Percentiles rank a stretch among this genome's conserved stretches.
phyloP scores from a whole-genome alignment of 1,140 invertebrate species.

The Drosophila oshimai region DNA sequence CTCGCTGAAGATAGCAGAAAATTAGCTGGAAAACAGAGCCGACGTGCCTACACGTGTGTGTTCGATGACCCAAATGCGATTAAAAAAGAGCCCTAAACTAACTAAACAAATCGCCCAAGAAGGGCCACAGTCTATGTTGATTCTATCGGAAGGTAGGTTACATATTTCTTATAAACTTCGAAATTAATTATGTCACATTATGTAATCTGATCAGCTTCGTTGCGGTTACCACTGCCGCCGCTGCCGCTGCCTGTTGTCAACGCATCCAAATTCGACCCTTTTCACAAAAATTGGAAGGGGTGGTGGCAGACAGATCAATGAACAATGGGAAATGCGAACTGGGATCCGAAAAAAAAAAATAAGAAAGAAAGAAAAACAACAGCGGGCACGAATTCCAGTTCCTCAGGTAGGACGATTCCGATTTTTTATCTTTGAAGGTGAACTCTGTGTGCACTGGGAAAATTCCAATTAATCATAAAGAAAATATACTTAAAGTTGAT shows the following conservation, averaged over 20 bases:
- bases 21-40: slow-evolving; percentile 65
- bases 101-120: slow-evolving; percentile 19
- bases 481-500: neutral
- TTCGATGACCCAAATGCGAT: slow-evolving; percentile 72
- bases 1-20: slow-evolving; percentile 45
- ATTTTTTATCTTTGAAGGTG: slow-evolving; percentile 17
- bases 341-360: slow-evolving; percentile 19
- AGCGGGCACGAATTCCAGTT: slow-evolving; percentile 33
- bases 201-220: slow-evolving; percentile 77
- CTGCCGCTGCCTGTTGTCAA: slow-evolving; percentile 26
- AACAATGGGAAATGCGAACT: slow-evolving; percentile 48
- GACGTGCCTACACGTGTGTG: slow-evolving; percentile 46
- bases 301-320: slow-evolving; percentile 43
- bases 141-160: slow-evolving; percentile 1
- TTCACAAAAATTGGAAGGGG: slow-evolving; percentile 29
- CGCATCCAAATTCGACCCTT: slow-evolving; percentile 62
- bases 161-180: slow-evolving; percentile 45
- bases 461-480: neutral
- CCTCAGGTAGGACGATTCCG: slow-evolving; percentile 32
- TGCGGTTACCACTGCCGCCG: slow-evolving; percentile 41
- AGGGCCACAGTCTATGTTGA: slow-evolving; percentile 10
- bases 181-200: slow-evolving; percentile 83
- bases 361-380: slow-evolving; percentile 11
- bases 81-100: slow-evolving; percentile 25
- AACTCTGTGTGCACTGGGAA: slow-evolving; percentile 14